phyloP scores from a whole-genome alignment of 2,888 invertebrate genomes.

The Ectemnius continuus region DNA sequence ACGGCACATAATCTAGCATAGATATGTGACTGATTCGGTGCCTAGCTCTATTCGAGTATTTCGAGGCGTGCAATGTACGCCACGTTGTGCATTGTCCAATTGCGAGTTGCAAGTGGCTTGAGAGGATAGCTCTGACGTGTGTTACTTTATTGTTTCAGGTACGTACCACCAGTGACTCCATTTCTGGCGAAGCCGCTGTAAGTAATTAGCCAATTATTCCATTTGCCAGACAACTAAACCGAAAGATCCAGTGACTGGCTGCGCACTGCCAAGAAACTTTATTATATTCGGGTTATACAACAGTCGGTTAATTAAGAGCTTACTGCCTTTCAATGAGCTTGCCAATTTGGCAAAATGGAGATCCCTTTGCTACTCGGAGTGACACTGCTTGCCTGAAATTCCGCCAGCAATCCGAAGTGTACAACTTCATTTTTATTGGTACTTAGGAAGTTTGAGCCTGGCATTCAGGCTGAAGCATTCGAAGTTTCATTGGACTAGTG shows the following conservation, averaged over 20 bases:
- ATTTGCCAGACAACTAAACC: slow-evolving; percentile 15
- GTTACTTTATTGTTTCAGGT: slow-evolving; percentile 56
- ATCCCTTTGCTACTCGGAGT: too few species aligned
- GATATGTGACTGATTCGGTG: too few species aligned
- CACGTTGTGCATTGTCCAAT: too few species aligned
- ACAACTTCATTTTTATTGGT: slow-evolving; percentile 44
- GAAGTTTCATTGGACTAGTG: neutral
- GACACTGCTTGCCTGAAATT: slow-evolving; percentile 9
- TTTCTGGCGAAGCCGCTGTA: slow-evolving; percentile 31
- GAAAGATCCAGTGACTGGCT: neutral
- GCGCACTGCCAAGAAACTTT: slow-evolving; percentile 24
- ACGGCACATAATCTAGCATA: too few species aligned
- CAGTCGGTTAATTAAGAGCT: slow-evolving; percentile 25
- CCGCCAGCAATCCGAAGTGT: slow-evolving; percentile 31
- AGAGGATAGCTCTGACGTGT: slow-evolving; percentile 16
- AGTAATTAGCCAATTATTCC: slow-evolving; percentile 50
- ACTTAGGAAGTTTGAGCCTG: too few species aligned
- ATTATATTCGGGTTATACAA: slow-evolving; percentile 20
- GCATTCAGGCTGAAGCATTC: too few species aligned
- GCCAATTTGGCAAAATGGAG: too few species aligned
- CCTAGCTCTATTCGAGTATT: too few species aligned
- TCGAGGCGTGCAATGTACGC: too few species aligned
- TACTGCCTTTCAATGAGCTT: slow-evolving; percentile 40
- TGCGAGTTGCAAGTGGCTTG: too few species aligned
- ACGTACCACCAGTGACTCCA: slow-evolving; percentile 42